A percentile compares a stretch with the other conserved stretches of the same genome.
Evolutionary conservation across 2,113 vertebrate species (phyloP).

Genomic region (Dicaeum eximium): DNA sequence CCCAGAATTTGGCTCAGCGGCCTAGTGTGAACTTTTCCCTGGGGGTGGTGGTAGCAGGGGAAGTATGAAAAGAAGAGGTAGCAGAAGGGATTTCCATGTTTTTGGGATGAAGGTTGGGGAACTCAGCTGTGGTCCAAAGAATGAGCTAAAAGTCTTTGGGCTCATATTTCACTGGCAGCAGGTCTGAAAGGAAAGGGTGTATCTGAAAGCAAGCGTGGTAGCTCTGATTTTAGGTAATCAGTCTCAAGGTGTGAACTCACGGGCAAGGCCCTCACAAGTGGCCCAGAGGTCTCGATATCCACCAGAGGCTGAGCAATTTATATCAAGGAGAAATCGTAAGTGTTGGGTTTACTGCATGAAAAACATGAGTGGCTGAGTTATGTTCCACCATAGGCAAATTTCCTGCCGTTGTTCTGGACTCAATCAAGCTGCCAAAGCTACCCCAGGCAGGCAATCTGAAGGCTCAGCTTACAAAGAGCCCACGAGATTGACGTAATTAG

Average conservation of each 20-base stretch:
- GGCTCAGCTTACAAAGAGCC: background rate
- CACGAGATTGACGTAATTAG: background rate
- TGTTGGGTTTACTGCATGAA: background rate
- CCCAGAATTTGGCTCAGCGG: slow-evolving; percentile 20
- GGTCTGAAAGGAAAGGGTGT: background rate
- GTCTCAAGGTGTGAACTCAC: accelerated
- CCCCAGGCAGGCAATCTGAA: background rate
- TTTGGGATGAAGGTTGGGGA: background rate
- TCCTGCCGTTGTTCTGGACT: background rate
- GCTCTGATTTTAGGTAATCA: background rate
- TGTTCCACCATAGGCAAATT: background rate
- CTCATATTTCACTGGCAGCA: background rate
- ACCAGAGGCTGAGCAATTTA: background rate
- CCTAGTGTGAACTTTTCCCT: background rate
- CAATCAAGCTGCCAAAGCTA: background rate
- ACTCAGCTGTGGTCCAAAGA: background rate
- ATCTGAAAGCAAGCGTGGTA: background rate
- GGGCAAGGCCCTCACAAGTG: background rate
- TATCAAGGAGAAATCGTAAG: background rate
- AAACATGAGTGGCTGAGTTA: background rate
- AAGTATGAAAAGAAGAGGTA: background rate
- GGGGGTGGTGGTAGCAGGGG: background rate
- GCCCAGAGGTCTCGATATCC: background rate
- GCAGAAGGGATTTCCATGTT: background rate
- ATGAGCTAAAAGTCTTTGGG: background rate